phyloP scores from a whole-genome alignment of 2,797 vertebrate genomes.

The Coranthus polyacanthus region DNA sequence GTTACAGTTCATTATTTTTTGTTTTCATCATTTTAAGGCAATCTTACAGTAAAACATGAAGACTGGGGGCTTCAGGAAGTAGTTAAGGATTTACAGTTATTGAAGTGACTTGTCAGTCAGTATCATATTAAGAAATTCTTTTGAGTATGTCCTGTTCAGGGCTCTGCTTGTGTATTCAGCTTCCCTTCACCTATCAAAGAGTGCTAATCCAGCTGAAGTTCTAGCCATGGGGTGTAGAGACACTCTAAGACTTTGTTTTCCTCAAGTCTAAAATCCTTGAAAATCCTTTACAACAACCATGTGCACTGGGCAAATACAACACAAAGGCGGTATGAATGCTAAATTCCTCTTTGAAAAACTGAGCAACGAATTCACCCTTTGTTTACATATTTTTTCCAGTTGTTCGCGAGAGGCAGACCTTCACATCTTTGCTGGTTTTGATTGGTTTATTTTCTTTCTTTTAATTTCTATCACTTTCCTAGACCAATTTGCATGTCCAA shows the following conservation, averaged over 20 bases:
- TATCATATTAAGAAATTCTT: conserved; percentile 11
- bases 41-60: background rate
- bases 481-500: too few relatives aligned
- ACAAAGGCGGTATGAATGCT: conserved; percentile 22
- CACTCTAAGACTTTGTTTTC: conserved; percentile 45
- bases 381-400: conserved; percentile 6
- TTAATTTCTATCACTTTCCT: too few relatives aligned
- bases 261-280: conserved; percentile 49
- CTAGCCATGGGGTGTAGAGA: conserved; percentile 35
- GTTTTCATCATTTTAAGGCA: too few relatives aligned
- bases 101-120: background rate
- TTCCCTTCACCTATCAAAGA: conserved; percentile 47
- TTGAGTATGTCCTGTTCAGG: conserved; percentile 17
- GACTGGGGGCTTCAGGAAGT: background rate
- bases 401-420: conserved; percentile 20
- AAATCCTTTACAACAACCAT: conserved; percentile 47
- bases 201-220: conserved; percentile 51
- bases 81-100: background rate
- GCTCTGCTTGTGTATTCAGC: conserved; percentile 50
- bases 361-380: conserved; percentile 2
- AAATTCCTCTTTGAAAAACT: conserved; percentile 11
- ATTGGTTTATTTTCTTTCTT: conserved; percentile 2
- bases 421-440: conserved; percentile 13
- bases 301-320: conserved; percentile 33
- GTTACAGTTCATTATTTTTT: too few relatives aligned